A percentile compares a stretch with the other conserved stretches of the same genome.
phyloP scores from a whole-genome alignment of 2,888 invertebrate species.

The Drosophila meridionalis region DNA sequence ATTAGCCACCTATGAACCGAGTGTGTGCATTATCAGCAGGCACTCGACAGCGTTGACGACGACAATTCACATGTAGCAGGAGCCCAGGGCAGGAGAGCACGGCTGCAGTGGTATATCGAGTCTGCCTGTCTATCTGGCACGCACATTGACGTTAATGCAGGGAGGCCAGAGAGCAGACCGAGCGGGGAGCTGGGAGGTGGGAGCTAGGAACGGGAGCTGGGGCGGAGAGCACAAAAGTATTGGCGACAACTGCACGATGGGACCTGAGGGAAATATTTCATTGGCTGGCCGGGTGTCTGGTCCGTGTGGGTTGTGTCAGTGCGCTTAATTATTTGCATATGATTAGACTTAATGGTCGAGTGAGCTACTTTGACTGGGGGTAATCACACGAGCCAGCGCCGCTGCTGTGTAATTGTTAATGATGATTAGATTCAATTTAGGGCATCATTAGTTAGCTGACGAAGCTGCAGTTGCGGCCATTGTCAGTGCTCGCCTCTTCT shows the following conservation, averaged over 20 bases:
- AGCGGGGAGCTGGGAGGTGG: neutral
- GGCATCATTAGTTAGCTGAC: conserved; percentile 84
- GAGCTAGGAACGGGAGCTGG: neutral
- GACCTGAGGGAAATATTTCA: conserved; percentile 83
- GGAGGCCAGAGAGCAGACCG: conserved; percentile 4
- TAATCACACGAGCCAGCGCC: conserved; percentile 66
- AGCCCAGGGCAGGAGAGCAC: neutral
- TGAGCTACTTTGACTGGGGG: conserved; percentile 59
- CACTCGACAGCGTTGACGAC: conserved; percentile 50
- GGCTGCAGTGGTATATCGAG: conserved; percentile 21
- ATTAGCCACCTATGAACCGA: conserved; percentile 84
- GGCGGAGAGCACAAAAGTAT: conserved; percentile 56
- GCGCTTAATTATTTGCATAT: conserved; percentile 84
- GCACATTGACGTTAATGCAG: conserved; percentile 35
- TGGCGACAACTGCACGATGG: conserved; percentile 76
- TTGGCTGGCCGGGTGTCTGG: conserved; percentile 52
- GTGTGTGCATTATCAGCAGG: conserved; percentile 84
- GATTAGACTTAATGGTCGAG: conserved; percentile 78
- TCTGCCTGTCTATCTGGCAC: conserved; percentile 53
- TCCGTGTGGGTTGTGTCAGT: conserved; percentile 53
- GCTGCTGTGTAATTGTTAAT: conserved; percentile 84
- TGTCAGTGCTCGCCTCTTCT: conserved; percentile 44
- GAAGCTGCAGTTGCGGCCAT: conserved; percentile 50
- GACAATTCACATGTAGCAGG: conserved; percentile 39
- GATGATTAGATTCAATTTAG: conserved; percentile 85